These are phyloP conservation scores for Junonia oenone DNA, from an alignment of 2,888 invertebrate genomes.

Conservation along the genomic window DNA sequence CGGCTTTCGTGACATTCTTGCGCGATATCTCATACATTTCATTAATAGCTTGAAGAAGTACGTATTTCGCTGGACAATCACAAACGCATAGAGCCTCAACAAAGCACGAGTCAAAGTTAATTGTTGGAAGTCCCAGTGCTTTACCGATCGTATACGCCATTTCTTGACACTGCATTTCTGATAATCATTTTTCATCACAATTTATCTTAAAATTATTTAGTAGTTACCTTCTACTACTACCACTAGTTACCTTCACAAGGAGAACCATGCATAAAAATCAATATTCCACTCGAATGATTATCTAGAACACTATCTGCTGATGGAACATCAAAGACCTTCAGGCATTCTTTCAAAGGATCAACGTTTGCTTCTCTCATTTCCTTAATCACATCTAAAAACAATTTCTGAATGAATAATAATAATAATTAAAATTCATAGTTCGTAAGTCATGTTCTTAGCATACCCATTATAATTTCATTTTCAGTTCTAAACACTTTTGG, in stretches of 20 bases:
- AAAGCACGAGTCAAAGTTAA: slow-evolving; percentile 72
- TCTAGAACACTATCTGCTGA: slow-evolving; percentile 34
- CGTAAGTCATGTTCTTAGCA: not conserved
- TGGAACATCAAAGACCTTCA: slow-evolving; percentile 37
- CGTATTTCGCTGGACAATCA: slow-evolving; percentile 43
- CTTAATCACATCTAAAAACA: slow-evolving; percentile 52
- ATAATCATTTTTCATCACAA: no score
- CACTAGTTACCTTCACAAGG: slow-evolving; percentile 72
- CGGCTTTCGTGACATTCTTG: slow-evolving; percentile 32
- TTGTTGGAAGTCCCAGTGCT: slow-evolving; percentile 58
- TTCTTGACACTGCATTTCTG: slow-evolving; percentile 62
- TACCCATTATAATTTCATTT: slow-evolving; percentile 61
- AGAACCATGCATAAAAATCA: slow-evolving; percentile 63
- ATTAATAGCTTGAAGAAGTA: slow-evolving; percentile 44
- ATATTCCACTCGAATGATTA: slow-evolving; percentile 53
- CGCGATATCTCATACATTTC: slow-evolving; percentile 48
- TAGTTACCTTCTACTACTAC: no score
- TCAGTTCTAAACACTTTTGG: slow-evolving; percentile 50
- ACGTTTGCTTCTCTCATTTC: slow-evolving; percentile 45
- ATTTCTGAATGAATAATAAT: not conserved
- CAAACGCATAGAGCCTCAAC: slow-evolving; percentile 62
- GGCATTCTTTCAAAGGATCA: slow-evolving; percentile 58
- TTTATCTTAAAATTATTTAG: not conserved
- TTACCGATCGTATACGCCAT: slow-evolving; percentile 64
- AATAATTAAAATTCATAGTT: not conserved